Conservation (phyloP, 1,140 invertebrate species). For the Euura saliciscinereae region DNA sequence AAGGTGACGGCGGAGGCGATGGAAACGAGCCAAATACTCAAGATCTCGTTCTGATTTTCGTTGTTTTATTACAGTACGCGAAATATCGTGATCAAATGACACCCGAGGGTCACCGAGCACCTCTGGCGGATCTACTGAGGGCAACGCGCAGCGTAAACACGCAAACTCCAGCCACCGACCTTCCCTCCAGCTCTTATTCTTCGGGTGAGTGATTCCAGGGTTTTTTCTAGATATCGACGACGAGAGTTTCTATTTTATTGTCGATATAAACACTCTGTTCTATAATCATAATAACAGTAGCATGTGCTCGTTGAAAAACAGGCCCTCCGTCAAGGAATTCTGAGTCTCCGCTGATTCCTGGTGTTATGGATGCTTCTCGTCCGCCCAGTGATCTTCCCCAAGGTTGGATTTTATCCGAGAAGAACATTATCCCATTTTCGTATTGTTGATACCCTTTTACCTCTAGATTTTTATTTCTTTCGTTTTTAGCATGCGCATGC, state of each 20-base stretch:
- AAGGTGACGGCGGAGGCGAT: constrained; percentile 37
- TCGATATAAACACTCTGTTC: constrained; percentile 13
- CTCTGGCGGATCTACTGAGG: constrained; percentile 76
- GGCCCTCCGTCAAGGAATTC: constrained; percentile 65
- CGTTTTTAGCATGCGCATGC: background rate
- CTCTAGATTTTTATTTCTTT: constrained; percentile 19
- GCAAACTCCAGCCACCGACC: constrained; percentile 74
- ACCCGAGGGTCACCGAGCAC: constrained; percentile 84
- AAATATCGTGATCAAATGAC: constrained; percentile 64
- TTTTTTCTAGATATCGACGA: too few species aligned
- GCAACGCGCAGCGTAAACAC: constrained; percentile 79
- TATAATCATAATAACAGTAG: constrained; percentile 35
- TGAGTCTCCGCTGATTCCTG: constrained; percentile 64
- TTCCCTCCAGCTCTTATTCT: constrained; percentile 62
- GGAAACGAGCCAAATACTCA: background rate
- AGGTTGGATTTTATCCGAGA: constrained; percentile 51
- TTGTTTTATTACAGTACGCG: constrained; percentile 45
- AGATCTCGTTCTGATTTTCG: background rate
- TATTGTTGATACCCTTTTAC: background rate
- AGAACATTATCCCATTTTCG: constrained; percentile 37
- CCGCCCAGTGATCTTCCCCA: constrained; percentile 63
- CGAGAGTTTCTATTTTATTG: constrained; percentile 10
- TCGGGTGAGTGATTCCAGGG: constrained; percentile 54
- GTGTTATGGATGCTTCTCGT: constrained; percentile 63
- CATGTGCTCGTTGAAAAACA: constrained; percentile 47